Percentiles rank a stretch among this genome's conserved stretches.
phyloP scores from a whole-genome alignment of 1,140 invertebrate genomes.

The Uloborus diversus region DNA sequence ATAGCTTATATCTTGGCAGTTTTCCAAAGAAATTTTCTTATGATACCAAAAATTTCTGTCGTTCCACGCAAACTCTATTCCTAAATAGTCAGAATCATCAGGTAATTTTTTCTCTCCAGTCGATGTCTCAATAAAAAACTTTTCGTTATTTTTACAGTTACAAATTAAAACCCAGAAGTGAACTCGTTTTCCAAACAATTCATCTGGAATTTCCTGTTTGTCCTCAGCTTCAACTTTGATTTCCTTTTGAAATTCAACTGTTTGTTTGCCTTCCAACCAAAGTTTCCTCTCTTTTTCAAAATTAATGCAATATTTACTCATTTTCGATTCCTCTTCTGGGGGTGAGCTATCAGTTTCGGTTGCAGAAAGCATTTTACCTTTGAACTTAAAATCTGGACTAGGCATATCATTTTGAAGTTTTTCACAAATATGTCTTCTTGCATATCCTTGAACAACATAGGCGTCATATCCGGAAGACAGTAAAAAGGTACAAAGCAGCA shows the following conservation, averaged over 20 bases:
- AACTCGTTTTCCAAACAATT: conserved; percentile 76
- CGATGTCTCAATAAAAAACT: conserved; percentile 84
- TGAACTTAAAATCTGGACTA: too few species aligned
- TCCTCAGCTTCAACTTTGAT: too few species aligned
- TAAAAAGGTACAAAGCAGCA: conserved; percentile 79
- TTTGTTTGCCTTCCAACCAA: conserved; percentile 9
- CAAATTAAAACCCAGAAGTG: conserved; percentile 85
- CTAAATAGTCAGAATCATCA: conserved; percentile 74
- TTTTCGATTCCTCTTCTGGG: too few species aligned
- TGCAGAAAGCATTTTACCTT: too few species aligned
- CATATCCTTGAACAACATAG: conserved; percentile 87
- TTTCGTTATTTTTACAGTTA: conserved; percentile 70
- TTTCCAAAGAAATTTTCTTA: conserved; percentile 71
- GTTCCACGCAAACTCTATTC: conserved; percentile 87
- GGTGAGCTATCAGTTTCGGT: too few species aligned
- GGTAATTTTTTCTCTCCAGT: conserved; percentile 74
- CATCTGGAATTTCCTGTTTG: too few species aligned
- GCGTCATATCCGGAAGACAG: conserved; percentile 85
- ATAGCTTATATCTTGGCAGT: conserved; percentile 44
- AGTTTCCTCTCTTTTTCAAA: conserved; percentile 1
- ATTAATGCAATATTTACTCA: conserved; percentile 20
- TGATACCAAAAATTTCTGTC: conserved; percentile 87
- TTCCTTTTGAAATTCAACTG: not conserved
- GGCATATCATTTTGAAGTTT: conserved; percentile 67
- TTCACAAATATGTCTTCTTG: conserved; percentile 74